phyloP scores from a whole-genome alignment of 2,888 invertebrate genomes.

The Sussaba pulchella region DNA sequence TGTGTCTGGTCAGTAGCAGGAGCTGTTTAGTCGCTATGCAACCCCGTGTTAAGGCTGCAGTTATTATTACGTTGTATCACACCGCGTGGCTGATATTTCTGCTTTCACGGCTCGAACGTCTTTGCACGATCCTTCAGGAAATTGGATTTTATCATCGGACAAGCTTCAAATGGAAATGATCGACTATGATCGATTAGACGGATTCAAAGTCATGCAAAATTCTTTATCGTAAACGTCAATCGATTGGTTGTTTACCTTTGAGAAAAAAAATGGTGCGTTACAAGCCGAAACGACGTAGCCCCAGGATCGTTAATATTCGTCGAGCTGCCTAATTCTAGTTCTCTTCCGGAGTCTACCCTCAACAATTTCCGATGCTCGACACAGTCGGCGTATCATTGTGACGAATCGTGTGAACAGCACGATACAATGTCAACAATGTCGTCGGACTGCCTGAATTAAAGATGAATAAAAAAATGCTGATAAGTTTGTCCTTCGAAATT shows the following conservation, averaged over 20 bases:
- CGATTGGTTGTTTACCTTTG: background rate
- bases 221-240: background rate
- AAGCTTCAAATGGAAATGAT: constrained; percentile 6
- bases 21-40: background rate
- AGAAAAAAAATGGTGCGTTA: background rate
- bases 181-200: background rate
- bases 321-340: background rate
- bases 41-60: constrained; percentile 10
- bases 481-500: too few relatives aligned
- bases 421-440: too few relatives aligned
- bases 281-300: background rate
- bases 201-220: background rate
- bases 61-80: constrained; percentile 35
- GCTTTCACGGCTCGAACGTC: constrained; percentile 1
- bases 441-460: too few relatives aligned
- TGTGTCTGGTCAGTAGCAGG: background rate
- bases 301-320: background rate
- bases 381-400: background rate
- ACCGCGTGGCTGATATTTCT: constrained; percentile 16
- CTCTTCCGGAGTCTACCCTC: background rate
- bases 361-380: background rate
- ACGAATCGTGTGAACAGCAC: too few relatives aligned
- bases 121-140: background rate
- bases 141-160: constrained; percentile 9
- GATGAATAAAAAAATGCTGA: too few relatives aligned